phyloP scores from a whole-genome alignment of 1,140 invertebrate genomes.

The Ceratosolen fusciceps region DNA sequence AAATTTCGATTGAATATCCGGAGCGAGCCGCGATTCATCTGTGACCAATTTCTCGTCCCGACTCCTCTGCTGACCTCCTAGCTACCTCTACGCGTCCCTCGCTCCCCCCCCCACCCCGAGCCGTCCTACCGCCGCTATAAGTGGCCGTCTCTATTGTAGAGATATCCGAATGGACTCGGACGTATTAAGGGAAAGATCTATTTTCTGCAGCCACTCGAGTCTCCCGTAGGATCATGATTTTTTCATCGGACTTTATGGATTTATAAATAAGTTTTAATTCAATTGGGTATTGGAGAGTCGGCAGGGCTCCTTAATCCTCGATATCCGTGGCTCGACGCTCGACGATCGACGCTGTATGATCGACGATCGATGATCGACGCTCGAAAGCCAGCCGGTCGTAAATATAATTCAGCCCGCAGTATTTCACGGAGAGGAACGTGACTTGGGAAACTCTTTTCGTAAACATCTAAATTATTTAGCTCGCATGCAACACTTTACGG shows the following conservation, averaged over 20 bases:
- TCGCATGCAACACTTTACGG: conserved; percentile 1
- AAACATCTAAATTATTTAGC: conserved; percentile 30
- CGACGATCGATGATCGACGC: not conserved
- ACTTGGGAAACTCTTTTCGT: conserved; percentile 32
- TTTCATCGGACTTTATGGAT: conserved; percentile 27
- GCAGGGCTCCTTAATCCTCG: conserved; percentile 27
- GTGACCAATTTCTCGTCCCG: no score
- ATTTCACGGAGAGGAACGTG: conserved; percentile 20
- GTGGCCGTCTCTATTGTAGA: no score
- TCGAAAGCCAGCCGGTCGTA: conserved; percentile 19
- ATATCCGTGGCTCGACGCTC: not conserved
- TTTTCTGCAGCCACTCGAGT: no score
- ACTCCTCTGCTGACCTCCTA: no score
- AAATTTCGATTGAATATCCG: conserved; percentile 27
- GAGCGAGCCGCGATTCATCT: not conserved
- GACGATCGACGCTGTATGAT: no score
- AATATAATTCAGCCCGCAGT: conserved; percentile 5
- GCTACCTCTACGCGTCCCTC: no score
- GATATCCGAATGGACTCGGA: no score
- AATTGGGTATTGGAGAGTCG: conserved; percentile 18
- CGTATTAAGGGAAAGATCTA: no score
- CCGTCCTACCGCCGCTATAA: no score
- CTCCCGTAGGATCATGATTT: no score
- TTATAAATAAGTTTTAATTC: conserved; percentile 27
- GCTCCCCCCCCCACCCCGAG: no score